Evolutionary conservation across 2,888 invertebrate genomes (phyloP).

Genomic region (Erebia palarica): DNA sequence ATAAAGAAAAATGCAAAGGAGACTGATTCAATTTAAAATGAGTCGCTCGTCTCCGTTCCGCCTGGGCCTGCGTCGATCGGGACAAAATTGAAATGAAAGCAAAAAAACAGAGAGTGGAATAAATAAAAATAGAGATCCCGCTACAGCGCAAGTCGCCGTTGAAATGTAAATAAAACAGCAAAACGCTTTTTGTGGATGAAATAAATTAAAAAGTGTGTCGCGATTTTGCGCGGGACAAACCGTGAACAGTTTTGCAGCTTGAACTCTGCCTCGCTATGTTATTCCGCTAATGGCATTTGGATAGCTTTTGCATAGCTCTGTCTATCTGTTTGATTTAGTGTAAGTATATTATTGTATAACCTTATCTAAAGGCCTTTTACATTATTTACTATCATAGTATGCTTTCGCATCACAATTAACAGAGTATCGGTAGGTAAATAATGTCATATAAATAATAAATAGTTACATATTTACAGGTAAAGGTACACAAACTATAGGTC

Average conservation of each 20-base stretch:
- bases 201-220: conserved; percentile 81
- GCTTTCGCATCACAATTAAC: not conserved
- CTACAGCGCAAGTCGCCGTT: conserved; percentile 81
- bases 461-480: not conserved
- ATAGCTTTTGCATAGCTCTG: conserved; percentile 26
- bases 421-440: not conserved
- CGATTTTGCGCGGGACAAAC: conserved; percentile 69
- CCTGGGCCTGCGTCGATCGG: conserved; percentile 75
- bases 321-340: conserved; percentile 25
- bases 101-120: conserved; percentile 66
- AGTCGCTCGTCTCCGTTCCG: conserved; percentile 76
- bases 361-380: not conserved
- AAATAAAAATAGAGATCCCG: conserved; percentile 82
- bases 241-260: conserved; percentile 44
- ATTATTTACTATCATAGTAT: not conserved
- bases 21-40: conserved; percentile 79
- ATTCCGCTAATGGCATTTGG: conserved; percentile 41
- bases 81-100: conserved; percentile 76
- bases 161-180: conserved; percentile 80
- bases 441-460: no score
- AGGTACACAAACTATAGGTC: not conserved
- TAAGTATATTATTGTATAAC: conserved; percentile 7
- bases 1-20: conserved; percentile 61
- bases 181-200: conserved; percentile 80
- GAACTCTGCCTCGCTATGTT: conserved; percentile 38